Base-by-base conservation (phyloP, 2,888 invertebrate genomes). In the Eristalis tenax region DNA sequence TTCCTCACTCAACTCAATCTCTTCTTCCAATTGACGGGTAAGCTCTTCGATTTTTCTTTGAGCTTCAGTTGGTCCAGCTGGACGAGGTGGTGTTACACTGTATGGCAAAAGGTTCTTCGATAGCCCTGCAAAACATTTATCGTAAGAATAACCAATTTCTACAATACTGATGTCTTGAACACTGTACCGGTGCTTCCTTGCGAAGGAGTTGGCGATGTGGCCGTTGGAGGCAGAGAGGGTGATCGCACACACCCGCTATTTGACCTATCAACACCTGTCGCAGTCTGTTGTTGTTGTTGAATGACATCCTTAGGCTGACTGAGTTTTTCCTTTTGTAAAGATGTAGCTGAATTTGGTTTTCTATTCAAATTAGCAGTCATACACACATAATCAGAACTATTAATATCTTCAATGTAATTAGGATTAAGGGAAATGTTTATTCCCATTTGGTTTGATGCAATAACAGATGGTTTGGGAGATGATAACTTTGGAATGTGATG, bases 1-100 rank as follows among this genome's bases (percentile, higher is more conserved):
- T 90, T 98, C 98, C 93, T 98, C 98, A 91, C 97, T 97, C 90
- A 97, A 96, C 92, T 99, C 99, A 96, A 99, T 97, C 94, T 98
- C 98, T 92, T 98, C 98, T 92, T 98, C 98, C 88, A 98, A 94
- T 91, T 98, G 97, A 73, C 97, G 94, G 15, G 98, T 98, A 88
- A 98, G 94, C 91, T 98, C 98, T 92, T 98, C 98, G 90, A 98
- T 97, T 94, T 98, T 98, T 78, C 97, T 95, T 93, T 98, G 97
- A 38, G 98, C 98, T 92, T 98, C 98, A 76, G 98, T 97, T 23
- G 97, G 98, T 3, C 98, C 98, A 90, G 96, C 95, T 32, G 97
- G 97, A 84, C 97, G 95, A 4, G 97, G 97, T 57, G 97, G 97
- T 64, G 98, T 98, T 32, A 98, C 96, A 92, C 96, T 97, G 91